These are phyloP conservation scores for Lycaena phlaeas DNA, from an alignment of 2,888 invertebrate species.

Conservation along the genomic window DNA sequence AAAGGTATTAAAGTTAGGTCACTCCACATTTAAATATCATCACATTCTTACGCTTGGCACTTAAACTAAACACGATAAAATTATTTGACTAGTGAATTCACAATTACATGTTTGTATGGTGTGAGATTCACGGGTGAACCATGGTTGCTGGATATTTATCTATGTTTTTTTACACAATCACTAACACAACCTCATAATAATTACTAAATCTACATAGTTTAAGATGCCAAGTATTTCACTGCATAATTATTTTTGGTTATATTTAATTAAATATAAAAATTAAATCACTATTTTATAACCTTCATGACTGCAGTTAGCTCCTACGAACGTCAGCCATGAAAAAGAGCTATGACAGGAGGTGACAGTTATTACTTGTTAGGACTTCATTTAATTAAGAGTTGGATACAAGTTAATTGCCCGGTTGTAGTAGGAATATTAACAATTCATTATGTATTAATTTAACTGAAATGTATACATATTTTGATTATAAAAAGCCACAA, in stretches of 20 bases:
- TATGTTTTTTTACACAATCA: slow-evolving; percentile 8
- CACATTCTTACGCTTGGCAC: neutral
- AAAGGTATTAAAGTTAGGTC: slow-evolving; percentile 53
- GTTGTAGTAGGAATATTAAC: too few species aligned
- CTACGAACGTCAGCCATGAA: slow-evolving; percentile 70
- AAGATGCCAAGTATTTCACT: slow-evolving; percentile 2
- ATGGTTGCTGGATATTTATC: slow-evolving; percentile 1
- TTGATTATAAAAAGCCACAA: too few species aligned
- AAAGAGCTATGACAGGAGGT: slow-evolving; percentile 38
- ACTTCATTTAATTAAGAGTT: too few species aligned
- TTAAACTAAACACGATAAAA: neutral
- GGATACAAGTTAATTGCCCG: too few species aligned
- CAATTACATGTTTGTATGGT: neutral
- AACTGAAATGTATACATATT: too few species aligned
- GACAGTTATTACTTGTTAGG: neutral
- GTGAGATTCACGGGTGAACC: slow-evolving; percentile 6
- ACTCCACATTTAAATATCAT: neutral
- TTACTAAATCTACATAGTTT: neutral
- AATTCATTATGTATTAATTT: too few species aligned
- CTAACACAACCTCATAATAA: neutral
- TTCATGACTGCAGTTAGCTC: slow-evolving; percentile 65
- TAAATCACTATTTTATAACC: slow-evolving; percentile 46
- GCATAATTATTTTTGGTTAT: slow-evolving; percentile 28
- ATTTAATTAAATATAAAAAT: slow-evolving; percentile 23
- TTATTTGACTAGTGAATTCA: neutral